Evolutionary conservation across 2,113 vertebrate species (phyloP), one percentile per base, ranked within the genome.

Genomic region (Petrocephalus zakoni): DNA sequence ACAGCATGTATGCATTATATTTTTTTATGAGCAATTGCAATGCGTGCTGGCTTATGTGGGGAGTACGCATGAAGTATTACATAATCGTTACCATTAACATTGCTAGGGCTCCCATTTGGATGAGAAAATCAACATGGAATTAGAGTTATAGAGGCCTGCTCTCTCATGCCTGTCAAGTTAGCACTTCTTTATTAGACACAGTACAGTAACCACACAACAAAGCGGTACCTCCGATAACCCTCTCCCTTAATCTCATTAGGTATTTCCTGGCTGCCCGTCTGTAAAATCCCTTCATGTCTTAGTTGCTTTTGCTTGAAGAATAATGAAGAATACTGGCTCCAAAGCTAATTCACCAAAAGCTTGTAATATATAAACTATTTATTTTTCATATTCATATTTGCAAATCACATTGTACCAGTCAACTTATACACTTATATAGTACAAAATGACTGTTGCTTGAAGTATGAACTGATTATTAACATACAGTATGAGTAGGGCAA

Each of bases 161-260:
- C 87, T 72, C 87, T 87, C 87, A 87, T 72, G 11, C 58, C 87
- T 51, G 46, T 68, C n/a, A 87, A 75, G 42, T 29, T 72, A 72
- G 47, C 56, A 87, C 10, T 52, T 55, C 46, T 86, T 53, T 37
- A 85, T 86, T 86, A 86, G 84, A 55, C 52, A 86, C 84, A 56
- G 22, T 19, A 86, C 49, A 56, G 25, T 85, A 55, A 56, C 25
- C 34, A n/a, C 25, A 86, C 84, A 86, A 56, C 29, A 86, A 85
- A n/a, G 82, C 15, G 7, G 0, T 56, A 15, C 29, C 84, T 86
- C 84, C 19, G 29, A 55, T 86, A 86, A 86, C 29, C 84, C 84
- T 29, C 53, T 52, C 21, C 22, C 68, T 75, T 52, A 87, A 87
- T 87, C 58, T 87, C 47, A 75, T 75, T 52, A 29, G 37, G 42